Conservation (phyloP, 2,888 invertebrate species). For the Aelia acuminata region DNA sequence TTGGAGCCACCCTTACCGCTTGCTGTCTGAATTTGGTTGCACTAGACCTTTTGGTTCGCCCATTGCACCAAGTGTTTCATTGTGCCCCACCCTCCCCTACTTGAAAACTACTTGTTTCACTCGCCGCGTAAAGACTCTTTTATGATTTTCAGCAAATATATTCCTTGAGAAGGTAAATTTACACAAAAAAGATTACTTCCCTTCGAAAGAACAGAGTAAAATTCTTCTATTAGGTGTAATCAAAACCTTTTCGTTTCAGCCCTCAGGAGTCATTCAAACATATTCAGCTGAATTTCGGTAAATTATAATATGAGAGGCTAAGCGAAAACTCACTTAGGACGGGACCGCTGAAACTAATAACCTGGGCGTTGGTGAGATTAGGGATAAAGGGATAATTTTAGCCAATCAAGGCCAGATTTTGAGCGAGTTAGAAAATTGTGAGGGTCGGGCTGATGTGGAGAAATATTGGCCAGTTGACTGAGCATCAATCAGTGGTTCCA, state of each 20-base stretch:
- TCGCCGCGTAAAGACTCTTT: too few relatives aligned
- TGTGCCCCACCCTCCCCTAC: too few relatives aligned
- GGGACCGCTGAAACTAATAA: not conserved
- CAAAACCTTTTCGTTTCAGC: not conserved
- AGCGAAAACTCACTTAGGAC: not conserved
- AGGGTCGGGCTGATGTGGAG: slow-evolving; percentile 40
- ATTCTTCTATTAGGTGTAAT: not conserved
- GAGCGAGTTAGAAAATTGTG: slow-evolving; percentile 58
- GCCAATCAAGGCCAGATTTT: slow-evolving; percentile 40
- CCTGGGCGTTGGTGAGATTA: not conserved
- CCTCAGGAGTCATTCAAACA: not conserved
- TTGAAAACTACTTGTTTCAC: too few relatives aligned
- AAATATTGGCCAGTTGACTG: slow-evolving; percentile 55
- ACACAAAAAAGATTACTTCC: too few relatives aligned
- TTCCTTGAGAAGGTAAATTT: too few relatives aligned
- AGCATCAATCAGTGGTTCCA: slow-evolving; percentile 47
- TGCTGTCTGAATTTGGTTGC: too few relatives aligned
- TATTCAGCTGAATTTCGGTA: not conserved
- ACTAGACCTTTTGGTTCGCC: too few relatives aligned
- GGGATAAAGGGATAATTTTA: not conserved
- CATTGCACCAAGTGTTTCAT: too few relatives aligned
- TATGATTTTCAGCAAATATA: too few relatives aligned
- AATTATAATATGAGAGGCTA: not conserved
- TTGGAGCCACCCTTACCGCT: too few relatives aligned
- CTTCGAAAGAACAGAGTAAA: not conserved